A percentile compares a stretch with the other conserved stretches of the same genome.
phyloP scores from a whole-genome alignment of 2,113 vertebrate species.

The Nesoenas mayeri region DNA sequence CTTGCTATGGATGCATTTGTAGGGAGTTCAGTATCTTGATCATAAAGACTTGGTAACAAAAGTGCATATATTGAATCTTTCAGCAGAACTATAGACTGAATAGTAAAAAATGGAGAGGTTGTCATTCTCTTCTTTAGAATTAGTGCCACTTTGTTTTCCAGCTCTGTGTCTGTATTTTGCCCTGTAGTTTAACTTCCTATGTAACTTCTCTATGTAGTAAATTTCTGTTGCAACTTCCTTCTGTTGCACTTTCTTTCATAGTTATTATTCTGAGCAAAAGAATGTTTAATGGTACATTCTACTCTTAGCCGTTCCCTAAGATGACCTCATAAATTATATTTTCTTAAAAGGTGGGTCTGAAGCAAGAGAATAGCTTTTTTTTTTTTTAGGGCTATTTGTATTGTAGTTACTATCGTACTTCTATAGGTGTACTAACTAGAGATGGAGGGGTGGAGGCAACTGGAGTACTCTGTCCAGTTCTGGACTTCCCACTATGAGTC shows the following conservation, averaged over 20 bases:
- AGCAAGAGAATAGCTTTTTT: neutral
- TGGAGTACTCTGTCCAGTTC: neutral
- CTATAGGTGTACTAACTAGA: too few species aligned
- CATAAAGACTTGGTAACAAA: neutral
- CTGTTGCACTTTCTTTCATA: neutral
- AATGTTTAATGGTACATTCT: neutral
- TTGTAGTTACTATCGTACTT: neutral
- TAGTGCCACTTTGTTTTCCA: neutral
- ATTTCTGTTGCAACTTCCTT: neutral
- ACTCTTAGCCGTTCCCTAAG: neutral
- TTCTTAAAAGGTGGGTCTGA: neutral
- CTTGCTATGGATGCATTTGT: neutral
- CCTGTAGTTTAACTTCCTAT: neutral
- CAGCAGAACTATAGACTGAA: neutral
- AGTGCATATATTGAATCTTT: neutral
- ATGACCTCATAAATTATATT: neutral
- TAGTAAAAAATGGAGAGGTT: neutral
- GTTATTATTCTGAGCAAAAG: neutral
- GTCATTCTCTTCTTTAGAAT: neutral
- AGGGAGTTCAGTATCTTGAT: neutral
- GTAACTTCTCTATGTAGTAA: neutral
- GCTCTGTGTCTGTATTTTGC: neutral
- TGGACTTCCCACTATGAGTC: neutral
- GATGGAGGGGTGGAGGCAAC: neutral
- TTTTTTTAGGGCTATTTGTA: neutral